Evolutionary conservation across 2,888 invertebrate genomes (phyloP).

Genomic region (Chrysina gloriosa): DNA sequence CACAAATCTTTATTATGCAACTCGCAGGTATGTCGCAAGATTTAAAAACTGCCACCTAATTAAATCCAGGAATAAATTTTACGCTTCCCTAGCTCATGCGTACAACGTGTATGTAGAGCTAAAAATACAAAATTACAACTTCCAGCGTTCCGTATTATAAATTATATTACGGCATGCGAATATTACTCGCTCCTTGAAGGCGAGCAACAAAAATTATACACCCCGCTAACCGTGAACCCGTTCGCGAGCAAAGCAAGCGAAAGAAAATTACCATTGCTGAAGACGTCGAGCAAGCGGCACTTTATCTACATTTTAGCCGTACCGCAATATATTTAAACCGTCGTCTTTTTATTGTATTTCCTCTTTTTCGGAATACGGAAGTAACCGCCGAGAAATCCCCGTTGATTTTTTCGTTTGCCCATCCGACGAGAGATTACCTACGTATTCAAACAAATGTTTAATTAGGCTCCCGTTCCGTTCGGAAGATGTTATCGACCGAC

Average conservation of each 20-base stretch:
- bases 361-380: not conserved
- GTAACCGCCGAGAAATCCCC: not conserved
- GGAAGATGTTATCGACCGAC: conserved; percentile 26
- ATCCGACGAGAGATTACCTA: not conserved
- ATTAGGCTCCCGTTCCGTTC: conserved; percentile 12
- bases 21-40: not conserved
- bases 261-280: conserved; percentile 20
- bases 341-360: not conserved
- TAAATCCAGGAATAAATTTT: conserved; percentile 2
- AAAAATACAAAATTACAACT: conserved; percentile 1
- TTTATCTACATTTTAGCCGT: conserved; percentile 10
- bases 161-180: conserved; percentile 13
- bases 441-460: conserved; percentile 22
- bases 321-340: conserved; percentile 13
- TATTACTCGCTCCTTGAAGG: conserved; percentile 11
- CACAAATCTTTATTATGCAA: too few species aligned
- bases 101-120: not conserved
- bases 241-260: conserved; percentile 22
- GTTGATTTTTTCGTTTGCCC: not conserved
- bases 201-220: conserved; percentile 18
- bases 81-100: not conserved
- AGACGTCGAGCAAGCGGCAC: conserved; percentile 10
- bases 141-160: conserved; percentile 15
- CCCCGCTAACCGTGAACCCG: conserved; percentile 8
- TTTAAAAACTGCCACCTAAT: not conserved